These are phyloP conservation scores for Magallana gigas DNA, from an alignment of 1,140 invertebrate species.

Conservation along the genomic window DNA sequence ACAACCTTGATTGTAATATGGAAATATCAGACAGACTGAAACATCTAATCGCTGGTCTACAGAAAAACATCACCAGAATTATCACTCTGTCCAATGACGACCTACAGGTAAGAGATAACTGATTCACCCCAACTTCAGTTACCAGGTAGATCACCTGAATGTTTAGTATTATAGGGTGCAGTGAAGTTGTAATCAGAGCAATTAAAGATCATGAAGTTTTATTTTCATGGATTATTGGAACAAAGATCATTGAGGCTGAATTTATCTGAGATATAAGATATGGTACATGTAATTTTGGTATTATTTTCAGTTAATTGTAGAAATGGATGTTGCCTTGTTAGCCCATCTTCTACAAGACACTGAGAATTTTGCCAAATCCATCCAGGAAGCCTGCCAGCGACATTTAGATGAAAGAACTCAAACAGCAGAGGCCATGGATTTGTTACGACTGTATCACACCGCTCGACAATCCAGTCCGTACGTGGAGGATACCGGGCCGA, in stretches of 20 bases:
- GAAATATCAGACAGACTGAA: slow-evolving; percentile 52
- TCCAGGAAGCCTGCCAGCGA: slow-evolving; percentile 81
- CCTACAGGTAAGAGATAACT: slow-evolving; percentile 39
- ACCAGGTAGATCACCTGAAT: no score
- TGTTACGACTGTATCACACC: slow-evolving; percentile 65
- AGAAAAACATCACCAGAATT: slow-evolving; percentile 55
- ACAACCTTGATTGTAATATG: slow-evolving; percentile 37
- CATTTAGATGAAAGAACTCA: slow-evolving; percentile 69
- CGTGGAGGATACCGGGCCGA: slow-evolving; percentile 55
- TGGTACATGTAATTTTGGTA: no score
- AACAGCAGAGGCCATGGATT: slow-evolving; percentile 65
- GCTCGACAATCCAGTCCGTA: slow-evolving; percentile 62
- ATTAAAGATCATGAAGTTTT: no score
- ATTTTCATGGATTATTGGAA: no score
- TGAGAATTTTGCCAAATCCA: slow-evolving; percentile 58
- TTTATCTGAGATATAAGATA: no score
- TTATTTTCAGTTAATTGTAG: slow-evolving; percentile 52
- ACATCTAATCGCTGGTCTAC: slow-evolving; percentile 51
- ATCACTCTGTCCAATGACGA: slow-evolving; percentile 55
- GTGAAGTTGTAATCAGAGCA: no score
- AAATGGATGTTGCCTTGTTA: slow-evolving; percentile 47
- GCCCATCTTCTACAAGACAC: slow-evolving; percentile 62
- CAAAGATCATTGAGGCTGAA: no score
- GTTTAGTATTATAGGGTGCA: no score
- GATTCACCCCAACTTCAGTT: no score